Evolutionary conservation across 1,140 invertebrate genomes (phyloP), one percentile per base, ranked within the genome.

Genomic region (Eriosoma lanigerum): DNA sequence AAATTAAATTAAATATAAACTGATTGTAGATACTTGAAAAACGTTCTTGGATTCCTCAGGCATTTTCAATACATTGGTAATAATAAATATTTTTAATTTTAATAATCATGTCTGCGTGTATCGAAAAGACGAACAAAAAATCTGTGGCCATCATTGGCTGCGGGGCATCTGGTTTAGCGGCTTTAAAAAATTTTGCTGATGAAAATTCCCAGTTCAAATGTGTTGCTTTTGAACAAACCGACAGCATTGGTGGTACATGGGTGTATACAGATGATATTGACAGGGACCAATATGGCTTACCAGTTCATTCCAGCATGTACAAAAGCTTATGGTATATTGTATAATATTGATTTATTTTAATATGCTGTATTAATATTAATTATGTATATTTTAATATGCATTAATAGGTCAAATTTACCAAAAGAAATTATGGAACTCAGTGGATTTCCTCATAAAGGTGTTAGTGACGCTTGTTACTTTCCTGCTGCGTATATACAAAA

Each of bases 261-360:
- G 90, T 94, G 0, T 97, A 95, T 84, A 91, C 90, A 0, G 89
- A 91, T 68, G 86, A 89, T 81, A 89, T 88, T 38, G 92, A 91
- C n/a, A 88, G 88, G 58, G 92, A 94, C 85, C 86, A 89, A 82
- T 90, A 92, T 86, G 93, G 92, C 13, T 86, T 93, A 38, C 93
- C 93, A 3, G 90, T 96, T 54, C 94, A 96, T 84, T 93, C 93
- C 54, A 94, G 93, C 85, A 96, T 96, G 92, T 96, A 96, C 85
- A 90, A 92, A 84, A 91, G 90, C 83, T 86, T 96, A 15, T 91
- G 90, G 93, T 94, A 87, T 4, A 38, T 38, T 38, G n/a, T n/a
- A 38, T 38, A 38, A 38, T 38, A 38, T 38, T n/a, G n/a, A 38
- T 38, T 38, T 8, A 38, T 38, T 38, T 38, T 38, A n/a, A n/a